Percentiles rank a stretch among this genome's conserved stretches.
Evolutionary conservation across 2,113 vertebrate genomes (phyloP).

Genomic region (Otis tarda): DNA sequence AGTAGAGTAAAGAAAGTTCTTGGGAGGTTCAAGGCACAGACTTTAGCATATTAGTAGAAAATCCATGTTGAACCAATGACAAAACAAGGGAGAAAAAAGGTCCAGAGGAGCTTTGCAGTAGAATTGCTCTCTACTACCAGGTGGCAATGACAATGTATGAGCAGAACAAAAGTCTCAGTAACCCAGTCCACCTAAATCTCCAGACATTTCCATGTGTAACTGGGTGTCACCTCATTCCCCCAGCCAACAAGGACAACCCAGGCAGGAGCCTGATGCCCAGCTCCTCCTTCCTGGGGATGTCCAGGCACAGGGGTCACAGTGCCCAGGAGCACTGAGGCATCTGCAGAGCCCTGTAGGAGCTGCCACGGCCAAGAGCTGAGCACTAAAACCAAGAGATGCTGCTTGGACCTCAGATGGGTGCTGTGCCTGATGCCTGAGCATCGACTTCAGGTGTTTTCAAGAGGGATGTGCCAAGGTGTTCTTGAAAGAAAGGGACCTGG

Average conservation of each 20-base stretch:
- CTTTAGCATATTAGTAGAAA: neutral
- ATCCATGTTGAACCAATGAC: neutral
- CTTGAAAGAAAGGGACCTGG: neutral
- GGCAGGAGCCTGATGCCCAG: neutral
- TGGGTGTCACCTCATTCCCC: neutral
- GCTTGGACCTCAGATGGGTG: neutral
- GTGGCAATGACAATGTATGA: rapidly evolving
- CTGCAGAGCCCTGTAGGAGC: neutral
- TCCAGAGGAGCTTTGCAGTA: neutral
- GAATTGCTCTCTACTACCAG: neutral
- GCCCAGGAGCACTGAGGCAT: rapidly evolving
- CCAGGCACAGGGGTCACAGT: neutral
- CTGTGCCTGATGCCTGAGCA: neutral
- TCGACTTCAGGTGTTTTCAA: rapidly evolving
- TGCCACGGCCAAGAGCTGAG: neutral
- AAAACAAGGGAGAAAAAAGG: neutral
- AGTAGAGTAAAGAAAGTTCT: neutral
- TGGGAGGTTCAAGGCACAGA: neutral
- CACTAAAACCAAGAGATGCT: neutral
- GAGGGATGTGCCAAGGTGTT: neutral
- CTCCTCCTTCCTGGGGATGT: neutral
- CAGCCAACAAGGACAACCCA: neutral
- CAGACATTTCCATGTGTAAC: neutral
- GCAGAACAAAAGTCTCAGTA: neutral
- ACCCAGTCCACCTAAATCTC: neutral